Evolutionary conservation across 2,888 invertebrate genomes (phyloP), one percentile per base, ranked within the genome.

Genomic region (Cerastis rubricosa): DNA sequence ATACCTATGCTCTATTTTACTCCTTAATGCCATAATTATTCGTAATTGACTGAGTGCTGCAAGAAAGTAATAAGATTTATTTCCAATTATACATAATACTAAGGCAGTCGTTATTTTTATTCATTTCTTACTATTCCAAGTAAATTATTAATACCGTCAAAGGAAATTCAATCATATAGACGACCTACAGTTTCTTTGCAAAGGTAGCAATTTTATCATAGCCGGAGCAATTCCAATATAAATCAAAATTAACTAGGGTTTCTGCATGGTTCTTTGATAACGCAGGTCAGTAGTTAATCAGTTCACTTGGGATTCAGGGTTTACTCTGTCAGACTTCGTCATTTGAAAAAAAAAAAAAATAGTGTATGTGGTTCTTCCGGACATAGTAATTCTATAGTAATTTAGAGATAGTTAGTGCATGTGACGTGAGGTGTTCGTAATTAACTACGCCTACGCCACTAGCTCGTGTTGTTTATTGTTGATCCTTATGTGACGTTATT

Each of bases 131-230:
- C 40, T 40, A 40, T 40, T 5, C 40, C 4, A 40, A 40, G 40
- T 40, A 14, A 68, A 35, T 22, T 17, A 29, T 35, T 17, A 65
- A 4, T 45, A 19, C 19, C 12, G 19, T 68, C 35, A 19, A 47
- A 47, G 25, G 7, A 51, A 69, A 51, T 43, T 69, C 7, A 71
- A 73, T 45, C 25, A 17, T 5, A 54, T 54, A n/a, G 51, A n/a
- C 51, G 5, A n/a, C 11, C n/a, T 54, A n/a, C 25, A 69, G 22
- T 71, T 73, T 71, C 11, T 74, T 69, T 51, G 47, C 49, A 51
- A 64, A 49, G 43, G 71, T 35, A 69, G 65, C 51, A 68, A 71
- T 82, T 49, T 43, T 51, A 67, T 73, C 35, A 35, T 35, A 35
- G 35, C 2, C 35, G 3, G 35, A 35, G 35, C 35, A 35, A 77